Base-by-base conservation (phyloP, 1,140 invertebrate genomes). In the Drosophila tsacasi region DNA sequence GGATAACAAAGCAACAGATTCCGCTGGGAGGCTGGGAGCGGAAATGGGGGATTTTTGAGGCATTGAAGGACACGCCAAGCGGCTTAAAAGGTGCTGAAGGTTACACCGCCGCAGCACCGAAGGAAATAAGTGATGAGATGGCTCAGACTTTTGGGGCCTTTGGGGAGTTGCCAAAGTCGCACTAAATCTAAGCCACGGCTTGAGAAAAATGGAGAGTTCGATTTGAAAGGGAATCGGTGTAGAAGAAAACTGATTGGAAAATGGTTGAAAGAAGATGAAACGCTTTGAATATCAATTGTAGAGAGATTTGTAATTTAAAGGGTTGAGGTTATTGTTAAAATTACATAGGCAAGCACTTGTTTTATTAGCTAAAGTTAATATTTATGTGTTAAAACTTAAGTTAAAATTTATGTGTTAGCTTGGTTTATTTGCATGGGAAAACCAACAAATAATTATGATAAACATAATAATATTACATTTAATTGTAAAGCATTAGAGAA, bases 1-100 rank as follows among this genome's bases (percentile, higher is more conserved):
- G 55, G 61, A 67, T 71, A 68, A 71, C 44, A 49, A 62, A 76
- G 79, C 58, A 75, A 61, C 69, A 69, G 60, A 65, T 73, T 52
- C 55, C 54, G 40, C 27, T n/a, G 46, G 35, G 23, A 73, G 21
- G 46, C 15, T 10, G n/a, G 58, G 44, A n/a, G n/a, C n/a, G n/a
- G 71, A 67, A 62, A 55, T 37, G 35, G 35, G 12, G 61, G 60
- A 46, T 47, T 50, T 81, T 64, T 60, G 54, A 58, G 54, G 40
- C 68, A 84, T 65, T 81, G 81, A 85, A 77, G 82, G 82, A 69
- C 84, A 77, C 30, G 65, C 60, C 79, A 84, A 83, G 84, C 80
- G 61, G 83, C 84, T 86, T 89, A 86, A 86, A 80, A 87, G 72
- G 72, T 76, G 81, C 62, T 63, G 72, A 89, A 89, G 76, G 80